Evolutionary conservation across 2,797 vertebrate genomes (phyloP).

Genomic region (Sebastes oblongus): DNA sequence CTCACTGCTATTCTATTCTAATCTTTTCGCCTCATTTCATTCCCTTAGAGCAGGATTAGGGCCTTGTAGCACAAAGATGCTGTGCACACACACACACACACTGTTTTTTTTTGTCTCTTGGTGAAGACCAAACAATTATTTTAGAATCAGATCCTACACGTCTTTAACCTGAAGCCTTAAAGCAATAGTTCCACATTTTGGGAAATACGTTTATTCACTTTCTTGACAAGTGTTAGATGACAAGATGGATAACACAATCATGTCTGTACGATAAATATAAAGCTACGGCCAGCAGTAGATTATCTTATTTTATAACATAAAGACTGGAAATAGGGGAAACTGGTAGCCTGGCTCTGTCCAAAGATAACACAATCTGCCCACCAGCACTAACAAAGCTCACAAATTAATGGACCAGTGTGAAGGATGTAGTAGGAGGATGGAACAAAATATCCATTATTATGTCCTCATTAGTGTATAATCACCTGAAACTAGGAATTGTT

Average conservation of each 20-base stretch:
- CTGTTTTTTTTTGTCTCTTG: neutral
- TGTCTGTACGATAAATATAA: neutral
- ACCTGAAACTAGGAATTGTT: neutral
- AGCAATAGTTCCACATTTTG: neutral
- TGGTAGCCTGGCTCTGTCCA: too few relatives aligned
- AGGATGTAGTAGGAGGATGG: neutral
- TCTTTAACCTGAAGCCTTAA: neutral
- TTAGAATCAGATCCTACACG: neutral
- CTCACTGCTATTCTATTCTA: constrained; percentile 44
- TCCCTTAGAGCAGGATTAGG: constrained; percentile 67
- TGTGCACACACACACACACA: neutral
- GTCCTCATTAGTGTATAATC: neutral
- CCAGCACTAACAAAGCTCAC: neutral
- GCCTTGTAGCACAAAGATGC: constrained; percentile 44
- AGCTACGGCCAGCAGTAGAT: neutral
- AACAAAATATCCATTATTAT: neutral
- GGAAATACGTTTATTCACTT: neutral
- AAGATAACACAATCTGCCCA: neutral
- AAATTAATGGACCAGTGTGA: too few relatives aligned
- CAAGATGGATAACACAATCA: neutral
- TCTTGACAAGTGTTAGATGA: neutral
- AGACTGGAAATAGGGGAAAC: neutral
- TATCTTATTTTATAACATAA: neutral
- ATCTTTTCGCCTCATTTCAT: constrained; percentile 63
- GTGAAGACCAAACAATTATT: neutral